These are phyloP conservation scores for Drosophila dives DNA, from an alignment of 2,888 invertebrate genomes.

Conservation along the genomic window DNA sequence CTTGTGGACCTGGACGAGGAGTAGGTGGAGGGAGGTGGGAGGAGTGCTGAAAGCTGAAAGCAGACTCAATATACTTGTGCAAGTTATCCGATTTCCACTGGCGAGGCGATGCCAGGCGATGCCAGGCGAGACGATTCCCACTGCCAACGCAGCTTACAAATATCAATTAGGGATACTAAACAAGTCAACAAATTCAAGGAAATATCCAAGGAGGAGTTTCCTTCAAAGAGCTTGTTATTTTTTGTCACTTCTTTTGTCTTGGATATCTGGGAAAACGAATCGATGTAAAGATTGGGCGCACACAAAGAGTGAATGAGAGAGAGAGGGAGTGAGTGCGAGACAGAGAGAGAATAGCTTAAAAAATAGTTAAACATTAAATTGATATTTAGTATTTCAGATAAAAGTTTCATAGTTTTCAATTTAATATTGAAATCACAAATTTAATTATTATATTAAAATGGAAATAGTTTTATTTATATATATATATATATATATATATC, in stretches of 20 bases:
- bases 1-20: too few relatives aligned
- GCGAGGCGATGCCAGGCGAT: too few relatives aligned
- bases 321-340: too few relatives aligned
- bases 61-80: slow-evolving; percentile 4
- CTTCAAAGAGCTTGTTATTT: not conserved
- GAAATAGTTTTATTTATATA: too few relatives aligned
- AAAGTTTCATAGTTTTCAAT: not conserved
- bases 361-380: not conserved
- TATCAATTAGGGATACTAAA: slow-evolving; percentile 47
- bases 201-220: slow-evolving; percentile 2
- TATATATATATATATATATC: too few relatives aligned
- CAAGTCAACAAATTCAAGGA: slow-evolving; percentile 15
- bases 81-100: slow-evolving; percentile 43
- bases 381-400: not conserved
- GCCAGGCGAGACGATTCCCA: not conserved
- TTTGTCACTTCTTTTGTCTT: not conserved
- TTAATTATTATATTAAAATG: not conserved
- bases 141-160: slow-evolving; percentile 14
- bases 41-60: slow-evolving; percentile 8
- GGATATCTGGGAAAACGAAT: not conserved
- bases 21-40: too few relatives aligned
- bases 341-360: not conserved
- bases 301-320: not conserved
- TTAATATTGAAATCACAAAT: too few relatives aligned
- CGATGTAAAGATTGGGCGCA: not conserved